These are phyloP conservation scores for Nymphalis io DNA, from an alignment of 1,140 invertebrate genomes.

Conservation along the genomic window DNA sequence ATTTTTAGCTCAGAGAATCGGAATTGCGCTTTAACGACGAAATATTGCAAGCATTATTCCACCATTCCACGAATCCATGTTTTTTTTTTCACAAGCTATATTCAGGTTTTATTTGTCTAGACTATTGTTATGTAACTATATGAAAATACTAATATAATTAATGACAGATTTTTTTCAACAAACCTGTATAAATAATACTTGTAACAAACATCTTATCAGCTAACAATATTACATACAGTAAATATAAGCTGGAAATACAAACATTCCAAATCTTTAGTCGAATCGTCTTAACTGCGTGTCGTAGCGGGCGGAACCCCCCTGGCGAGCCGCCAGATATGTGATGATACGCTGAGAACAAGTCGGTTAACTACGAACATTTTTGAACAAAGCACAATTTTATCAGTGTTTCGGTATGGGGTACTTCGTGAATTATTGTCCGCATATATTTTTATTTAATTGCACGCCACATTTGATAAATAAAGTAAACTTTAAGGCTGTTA, in stretches of 20 bases:
- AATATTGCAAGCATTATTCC: too few species aligned
- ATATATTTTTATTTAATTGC: background rate
- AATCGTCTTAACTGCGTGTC: slow-evolving; percentile 8
- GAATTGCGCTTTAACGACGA: too few species aligned
- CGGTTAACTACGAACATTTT: slow-evolving; percentile 15
- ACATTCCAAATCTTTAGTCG: background rate
- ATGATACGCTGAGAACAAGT: slow-evolving; percentile 18
- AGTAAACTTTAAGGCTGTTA: background rate
- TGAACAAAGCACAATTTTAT: slow-evolving; percentile 6
- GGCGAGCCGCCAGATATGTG: slow-evolving; percentile 19
- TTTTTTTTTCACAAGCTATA: too few species aligned
- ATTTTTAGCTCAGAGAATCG: too few species aligned
- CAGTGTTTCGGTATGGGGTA: background rate
- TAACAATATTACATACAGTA: slow-evolving; percentile 1
- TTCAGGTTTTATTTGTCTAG: too few species aligned
- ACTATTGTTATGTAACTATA: too few species aligned
- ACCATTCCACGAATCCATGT: too few species aligned
- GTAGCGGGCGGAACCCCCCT: slow-evolving; percentile 6
- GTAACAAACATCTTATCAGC: background rate
- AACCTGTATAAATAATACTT: background rate
- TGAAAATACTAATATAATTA: too few species aligned
- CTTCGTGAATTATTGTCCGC: background rate
- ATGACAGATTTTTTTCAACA: too few species aligned
- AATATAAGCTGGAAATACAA: background rate
- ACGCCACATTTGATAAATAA: background rate